Base-by-base conservation (phyloP, 2,113 vertebrate species). In the Otis tarda region DNA sequence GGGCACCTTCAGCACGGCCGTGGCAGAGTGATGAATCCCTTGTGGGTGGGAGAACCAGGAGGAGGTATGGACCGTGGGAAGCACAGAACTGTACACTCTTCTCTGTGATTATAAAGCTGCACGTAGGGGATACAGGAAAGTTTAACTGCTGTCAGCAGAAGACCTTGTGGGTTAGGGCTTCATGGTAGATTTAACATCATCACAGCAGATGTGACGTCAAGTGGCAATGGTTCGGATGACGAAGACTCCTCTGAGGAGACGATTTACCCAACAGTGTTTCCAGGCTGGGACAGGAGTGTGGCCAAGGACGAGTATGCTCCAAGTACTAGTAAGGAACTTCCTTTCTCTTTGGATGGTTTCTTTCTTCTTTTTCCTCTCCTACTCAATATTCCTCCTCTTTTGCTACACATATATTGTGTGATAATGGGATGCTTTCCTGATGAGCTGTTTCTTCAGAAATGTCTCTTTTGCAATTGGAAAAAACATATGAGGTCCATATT, bases 141-240 rank as follows among this genome's bases (percentile, higher is more conserved):
- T 28, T 9, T 23, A 61, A 13, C 4, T 92, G 41, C n/a, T 67
- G 30, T 12, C 43, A 43, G 67, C 52, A 82, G 50, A 52, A 74
- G 19, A n/a, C 61, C 30, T 56, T 60, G 33, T 30, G 63, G 33
- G 37, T 69, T 67, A 65, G n/a, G 80, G 75, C 75, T 94, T 97
- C 83, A 97, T 88, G 84, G 47, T 47, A 85, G 71, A 28, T 96
- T 88, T 95, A 83, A 95, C 92, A 61, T 94, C 90, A 94, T 60
- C 93, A 89, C 87, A 91, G 85, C 86, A 97, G 96, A 96, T 57
- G 47, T 87, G 93, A 89, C 80, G 77, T 92, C 95, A 77, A 92
- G 96, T 74, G 95, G 95, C 77, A 81, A 85, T 65, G 96, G 61
- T 68, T 91, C 77, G 28, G 95, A 95, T 59, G 95, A 97, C 1